Evolutionary conservation across 30 jellyfish, hydroid and myxozoan species (phyloP).

Genomic region (Cassiopea andromeda): DNA sequence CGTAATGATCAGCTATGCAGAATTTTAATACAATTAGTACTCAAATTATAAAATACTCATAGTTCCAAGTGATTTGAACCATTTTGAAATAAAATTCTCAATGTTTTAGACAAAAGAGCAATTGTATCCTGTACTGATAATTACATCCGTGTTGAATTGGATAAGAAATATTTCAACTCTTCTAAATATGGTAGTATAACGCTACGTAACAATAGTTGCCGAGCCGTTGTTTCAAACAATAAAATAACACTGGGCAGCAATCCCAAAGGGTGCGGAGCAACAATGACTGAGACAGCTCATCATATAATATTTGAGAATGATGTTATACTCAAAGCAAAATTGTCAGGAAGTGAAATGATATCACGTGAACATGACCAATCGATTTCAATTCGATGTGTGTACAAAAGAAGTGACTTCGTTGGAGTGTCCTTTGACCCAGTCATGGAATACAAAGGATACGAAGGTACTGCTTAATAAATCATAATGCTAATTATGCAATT

Average conservation of each 20-base stretch:
- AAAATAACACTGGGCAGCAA: slow-evolving; percentile 7
- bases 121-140: slow-evolving; percentile 18
- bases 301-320: slow-evolving; percentile 10
- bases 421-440: slow-evolving; percentile 22
- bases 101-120: slow-evolving; percentile 12
- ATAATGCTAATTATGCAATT: background rate
- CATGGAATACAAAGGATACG: slow-evolving; percentile 11
- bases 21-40: background rate
- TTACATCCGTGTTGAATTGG: slow-evolving; percentile 17
- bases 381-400: background rate
- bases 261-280: slow-evolving; percentile 19
- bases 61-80: background rate
- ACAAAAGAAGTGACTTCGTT: background rate
- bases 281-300: background rate
- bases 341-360: background rate
- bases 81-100: background rate
- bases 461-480: background rate
- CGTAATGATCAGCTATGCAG: no score
- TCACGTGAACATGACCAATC: slow-evolving; percentile 22
- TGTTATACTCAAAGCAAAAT: slow-evolving; percentile 14
- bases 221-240: background rate
- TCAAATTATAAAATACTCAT: background rate
- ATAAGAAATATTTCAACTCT: slow-evolving; percentile 7
- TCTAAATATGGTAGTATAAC: slow-evolving; percentile 9
- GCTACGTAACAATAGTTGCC: slow-evolving; percentile 6